Conservation (phyloP, 2,797 vertebrate genomes). For the Vireo griseus region DNA sequence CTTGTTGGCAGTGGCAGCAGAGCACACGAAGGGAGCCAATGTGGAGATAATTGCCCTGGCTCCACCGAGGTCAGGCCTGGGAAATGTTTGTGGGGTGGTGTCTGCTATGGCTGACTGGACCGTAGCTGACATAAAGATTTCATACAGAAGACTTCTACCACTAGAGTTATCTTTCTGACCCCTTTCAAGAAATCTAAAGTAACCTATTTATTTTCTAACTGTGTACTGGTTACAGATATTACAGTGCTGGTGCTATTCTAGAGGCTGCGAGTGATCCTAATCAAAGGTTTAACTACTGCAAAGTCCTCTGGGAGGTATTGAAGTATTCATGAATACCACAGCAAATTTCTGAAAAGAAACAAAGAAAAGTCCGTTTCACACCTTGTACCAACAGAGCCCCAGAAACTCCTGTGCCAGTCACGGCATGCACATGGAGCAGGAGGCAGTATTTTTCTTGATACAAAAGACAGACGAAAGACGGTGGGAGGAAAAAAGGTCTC, state of each 20-base stretch:
- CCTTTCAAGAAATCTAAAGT: conserved; percentile 11
- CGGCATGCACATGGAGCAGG: accelerated
- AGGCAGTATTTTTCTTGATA: background rate
- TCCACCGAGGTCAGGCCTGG: background rate
- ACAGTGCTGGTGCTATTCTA: background rate
- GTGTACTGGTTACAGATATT: background rate
- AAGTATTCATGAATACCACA: background rate
- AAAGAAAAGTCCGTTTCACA: background rate
- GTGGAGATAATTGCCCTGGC: conserved; percentile 34
- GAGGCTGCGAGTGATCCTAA: background rate
- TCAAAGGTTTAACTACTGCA: background rate
- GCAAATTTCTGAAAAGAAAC: background rate
- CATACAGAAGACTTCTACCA: background rate
- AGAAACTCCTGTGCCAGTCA: background rate
- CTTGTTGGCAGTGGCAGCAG: conserved; percentile 20
- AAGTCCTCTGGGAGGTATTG: background rate
- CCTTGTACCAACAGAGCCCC: background rate
- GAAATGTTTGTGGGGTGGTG: background rate
- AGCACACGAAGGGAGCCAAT: background rate
- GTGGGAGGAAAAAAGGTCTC: background rate
- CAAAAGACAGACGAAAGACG: background rate
- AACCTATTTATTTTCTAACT: background rate
- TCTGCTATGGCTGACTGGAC: background rate
- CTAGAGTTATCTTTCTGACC: background rate
- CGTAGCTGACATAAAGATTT: conserved; percentile 17